A percentile compares a stretch with the other conserved stretches of the same genome.
Conservation (phyloP, 2,797 vertebrate species). For the Varecia variegata region DNA sequence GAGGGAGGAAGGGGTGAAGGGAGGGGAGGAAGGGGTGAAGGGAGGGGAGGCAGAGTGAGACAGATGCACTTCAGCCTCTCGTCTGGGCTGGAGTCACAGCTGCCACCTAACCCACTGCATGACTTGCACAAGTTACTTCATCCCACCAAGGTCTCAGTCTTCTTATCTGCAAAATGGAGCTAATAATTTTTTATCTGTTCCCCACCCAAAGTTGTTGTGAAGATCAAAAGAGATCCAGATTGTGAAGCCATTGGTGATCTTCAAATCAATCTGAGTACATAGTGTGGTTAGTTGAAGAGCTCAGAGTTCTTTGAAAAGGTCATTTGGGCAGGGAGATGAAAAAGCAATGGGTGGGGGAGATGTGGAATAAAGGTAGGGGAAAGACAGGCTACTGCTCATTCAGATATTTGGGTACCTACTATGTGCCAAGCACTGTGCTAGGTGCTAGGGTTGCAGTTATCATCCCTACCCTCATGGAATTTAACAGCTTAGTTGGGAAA, state of each 20-base stretch:
- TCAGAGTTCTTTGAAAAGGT: neutral
- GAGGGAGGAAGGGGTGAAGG: neutral
- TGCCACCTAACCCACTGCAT: neutral
- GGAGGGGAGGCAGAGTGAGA: neutral
- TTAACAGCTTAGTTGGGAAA: neutral
- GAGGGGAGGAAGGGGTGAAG: neutral
- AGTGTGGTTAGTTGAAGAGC: neutral
- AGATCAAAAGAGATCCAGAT: neutral
- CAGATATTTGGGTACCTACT: neutral
- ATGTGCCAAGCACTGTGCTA: neutral
- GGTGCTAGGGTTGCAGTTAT: neutral
- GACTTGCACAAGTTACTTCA: neutral
- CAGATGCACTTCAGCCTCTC: neutral
- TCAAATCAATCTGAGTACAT: neutral
- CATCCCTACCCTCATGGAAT: neutral
- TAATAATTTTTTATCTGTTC: neutral
- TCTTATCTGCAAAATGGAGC: slow-evolving; percentile 20
- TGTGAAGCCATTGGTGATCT: neutral
- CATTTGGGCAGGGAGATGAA: neutral
- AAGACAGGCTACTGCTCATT: neutral
- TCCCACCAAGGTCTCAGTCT: neutral
- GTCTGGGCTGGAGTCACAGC: neutral
- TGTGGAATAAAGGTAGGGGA: neutral
- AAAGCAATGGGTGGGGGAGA: neutral
- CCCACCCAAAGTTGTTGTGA: neutral